These are phyloP conservation scores for Euplagia quadripunctaria DNA, from an alignment of 2,888 invertebrate species.

Conservation along the genomic window DNA sequence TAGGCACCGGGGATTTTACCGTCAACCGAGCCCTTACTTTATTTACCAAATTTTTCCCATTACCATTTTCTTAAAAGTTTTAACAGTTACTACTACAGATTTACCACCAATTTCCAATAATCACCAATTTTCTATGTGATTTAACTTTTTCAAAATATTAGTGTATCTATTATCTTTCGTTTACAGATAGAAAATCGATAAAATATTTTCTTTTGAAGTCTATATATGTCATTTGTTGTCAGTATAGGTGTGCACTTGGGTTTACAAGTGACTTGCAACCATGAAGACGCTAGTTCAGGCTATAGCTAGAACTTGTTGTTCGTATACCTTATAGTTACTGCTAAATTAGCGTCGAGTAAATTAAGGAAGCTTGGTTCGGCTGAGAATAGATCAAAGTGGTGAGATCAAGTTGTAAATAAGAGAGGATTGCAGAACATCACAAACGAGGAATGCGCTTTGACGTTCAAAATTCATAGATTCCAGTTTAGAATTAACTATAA, in stretches of 20 bases:
- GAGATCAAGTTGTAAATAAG: slow-evolving; percentile 6
- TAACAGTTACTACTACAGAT: too few relatives aligned
- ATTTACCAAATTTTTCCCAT: too few relatives aligned
- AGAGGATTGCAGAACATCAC: background rate
- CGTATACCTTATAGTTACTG: slow-evolving; percentile 28
- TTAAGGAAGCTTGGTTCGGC: slow-evolving; percentile 26
- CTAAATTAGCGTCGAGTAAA: slow-evolving; percentile 37
- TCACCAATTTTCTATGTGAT: too few relatives aligned
- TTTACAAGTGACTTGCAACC: slow-evolving; percentile 24
- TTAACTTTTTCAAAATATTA: too few relatives aligned
- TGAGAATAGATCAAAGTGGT: slow-evolving; percentile 13
- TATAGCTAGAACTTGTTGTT: slow-evolving; percentile 35
- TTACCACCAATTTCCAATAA: too few relatives aligned
- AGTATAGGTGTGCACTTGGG: slow-evolving; percentile 2
- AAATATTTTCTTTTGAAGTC: too few relatives aligned
- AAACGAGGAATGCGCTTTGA: background rate
- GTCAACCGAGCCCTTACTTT: too few relatives aligned
- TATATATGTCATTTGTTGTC: too few relatives aligned
- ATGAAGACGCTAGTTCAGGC: slow-evolving; percentile 38
- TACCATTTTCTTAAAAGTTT: too few relatives aligned
- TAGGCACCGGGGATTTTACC: too few relatives aligned
- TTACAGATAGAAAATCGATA: too few relatives aligned
- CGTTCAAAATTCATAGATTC: background rate
- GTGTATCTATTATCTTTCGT: too few relatives aligned
- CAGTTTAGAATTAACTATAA: background rate